These are phyloP conservation scores for Graphium colonna DNA, from an alignment of 2,888 invertebrate genomes.

Conservation along the genomic window DNA sequence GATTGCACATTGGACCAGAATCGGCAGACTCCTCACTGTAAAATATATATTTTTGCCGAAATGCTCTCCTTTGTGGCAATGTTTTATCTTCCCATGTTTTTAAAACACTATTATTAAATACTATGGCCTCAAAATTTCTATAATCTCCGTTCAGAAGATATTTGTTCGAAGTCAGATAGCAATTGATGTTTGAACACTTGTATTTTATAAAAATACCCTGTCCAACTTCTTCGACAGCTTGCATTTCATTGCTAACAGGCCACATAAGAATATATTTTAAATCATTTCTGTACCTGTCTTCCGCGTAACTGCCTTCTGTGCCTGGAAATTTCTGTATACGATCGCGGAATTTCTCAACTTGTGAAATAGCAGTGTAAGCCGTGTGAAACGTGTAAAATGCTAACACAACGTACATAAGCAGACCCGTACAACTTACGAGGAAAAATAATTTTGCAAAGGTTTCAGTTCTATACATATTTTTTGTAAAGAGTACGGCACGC, in stretches of 20 bases:
- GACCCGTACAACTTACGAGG: slow-evolving; percentile 50
- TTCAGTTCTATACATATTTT: slow-evolving; percentile 32
- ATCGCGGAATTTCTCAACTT: slow-evolving; percentile 33
- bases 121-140: slow-evolving; percentile 53
- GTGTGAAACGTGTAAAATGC: slow-evolving; percentile 59
- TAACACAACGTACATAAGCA: slow-evolving; percentile 50
- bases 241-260: slow-evolving; percentile 32
- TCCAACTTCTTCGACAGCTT: slow-evolving; percentile 38
- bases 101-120: slow-evolving; percentile 47
- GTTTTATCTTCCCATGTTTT: slow-evolving; percentile 33
- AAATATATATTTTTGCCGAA: slow-evolving; percentile 59
- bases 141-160: slow-evolving; percentile 39
- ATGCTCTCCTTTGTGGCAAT: slow-evolving; percentile 43
- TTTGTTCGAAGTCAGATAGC: slow-evolving; percentile 54
- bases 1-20: slow-evolving; percentile 48
- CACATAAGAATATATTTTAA: slow-evolving; percentile 57
- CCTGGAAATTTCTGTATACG: slow-evolving; percentile 23
- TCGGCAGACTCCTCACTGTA: slow-evolving; percentile 48
- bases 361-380: slow-evolving; percentile 37
- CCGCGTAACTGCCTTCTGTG: slow-evolving; percentile 9
- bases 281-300: slow-evolving; percentile 30
- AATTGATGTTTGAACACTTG: slow-evolving; percentile 51
- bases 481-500: slow-evolving; percentile 41
- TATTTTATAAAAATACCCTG: slow-evolving; percentile 42
- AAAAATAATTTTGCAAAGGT: slow-evolving; percentile 61